A percentile compares a stretch with the other conserved stretches of the same genome.
phyloP scores from a whole-genome alignment of 2,797 vertebrate genomes.

The Carduelis carduelis region DNA sequence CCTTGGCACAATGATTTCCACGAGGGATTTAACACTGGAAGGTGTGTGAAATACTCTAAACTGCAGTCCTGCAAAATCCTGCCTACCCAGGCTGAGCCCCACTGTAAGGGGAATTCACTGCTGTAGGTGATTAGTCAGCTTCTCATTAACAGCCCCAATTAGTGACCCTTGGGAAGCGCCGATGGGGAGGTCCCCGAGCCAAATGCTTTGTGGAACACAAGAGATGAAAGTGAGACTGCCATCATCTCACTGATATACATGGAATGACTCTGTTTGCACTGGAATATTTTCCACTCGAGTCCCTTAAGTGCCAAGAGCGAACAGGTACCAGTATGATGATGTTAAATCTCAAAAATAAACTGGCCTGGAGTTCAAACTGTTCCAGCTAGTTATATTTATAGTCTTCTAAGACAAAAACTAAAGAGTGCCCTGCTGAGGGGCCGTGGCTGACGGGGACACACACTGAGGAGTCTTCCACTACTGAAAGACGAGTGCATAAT shows the following conservation, averaged over 20 bases:
- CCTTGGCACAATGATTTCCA: background rate
- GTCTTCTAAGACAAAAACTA: slow-evolving; percentile 39
- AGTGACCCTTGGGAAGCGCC: slow-evolving; percentile 25
- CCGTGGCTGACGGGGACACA: slow-evolving; percentile 42
- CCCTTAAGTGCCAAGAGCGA: slow-evolving; percentile 30
- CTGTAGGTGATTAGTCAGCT: background rate
- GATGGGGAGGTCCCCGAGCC: background rate
- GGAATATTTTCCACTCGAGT: slow-evolving; percentile 23
- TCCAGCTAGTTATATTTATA: slow-evolving; percentile 44
- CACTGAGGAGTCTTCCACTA: slow-evolving; percentile 26
- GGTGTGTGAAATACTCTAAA: background rate
- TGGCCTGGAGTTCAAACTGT: slow-evolving; percentile 23
- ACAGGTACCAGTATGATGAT: slow-evolving; percentile 6
- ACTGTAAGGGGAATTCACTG: background rate
- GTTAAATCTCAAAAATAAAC: slow-evolving; percentile 51
- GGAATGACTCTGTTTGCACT: background rate
- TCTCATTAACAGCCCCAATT: slow-evolving; percentile 27
- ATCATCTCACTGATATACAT: background rate
- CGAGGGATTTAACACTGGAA: background rate
- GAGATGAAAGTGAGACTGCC: slow-evolving; percentile 22
- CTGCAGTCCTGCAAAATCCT: slow-evolving; percentile 1
- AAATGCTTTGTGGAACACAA: slow-evolving; percentile 28
- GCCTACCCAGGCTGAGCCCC: background rate
- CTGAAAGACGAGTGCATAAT: slow-evolving; percentile 53
- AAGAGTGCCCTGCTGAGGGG: slow-evolving; percentile 45